phyloP scores from a whole-genome alignment of 1,140 invertebrate species.

The Camponotus pennsylvanicus region DNA sequence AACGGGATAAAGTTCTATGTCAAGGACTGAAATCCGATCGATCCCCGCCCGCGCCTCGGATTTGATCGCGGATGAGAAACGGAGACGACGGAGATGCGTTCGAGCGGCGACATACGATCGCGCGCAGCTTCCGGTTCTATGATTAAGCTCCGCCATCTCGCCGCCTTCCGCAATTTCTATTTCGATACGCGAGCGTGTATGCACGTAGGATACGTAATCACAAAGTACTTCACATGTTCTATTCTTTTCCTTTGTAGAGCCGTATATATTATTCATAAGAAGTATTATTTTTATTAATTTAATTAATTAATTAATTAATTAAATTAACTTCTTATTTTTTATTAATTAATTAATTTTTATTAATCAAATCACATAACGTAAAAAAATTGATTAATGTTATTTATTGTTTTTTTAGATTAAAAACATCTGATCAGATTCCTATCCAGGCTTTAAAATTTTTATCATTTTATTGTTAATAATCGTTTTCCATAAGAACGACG shows the following conservation, averaged over 20 bases:
- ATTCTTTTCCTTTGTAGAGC: not conserved
- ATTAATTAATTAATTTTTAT: not conserved
- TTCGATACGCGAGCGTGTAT: not conserved
- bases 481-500: not conserved
- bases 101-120: conserved; percentile 40
- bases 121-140: conserved; percentile 32
- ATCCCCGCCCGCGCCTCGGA: not conserved
- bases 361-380: not conserved
- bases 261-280: not conserved
- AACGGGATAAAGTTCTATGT: conserved; percentile 37
- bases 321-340: too few relatives aligned
- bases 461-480: not conserved
- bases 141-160: conserved; percentile 25
- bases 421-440: not conserved
- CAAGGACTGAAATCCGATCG: conserved; percentile 56
- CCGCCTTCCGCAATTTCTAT: conserved; percentile 50
- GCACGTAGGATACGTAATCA: not conserved
- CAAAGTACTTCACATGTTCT: not conserved
- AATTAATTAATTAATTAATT: too few relatives aligned
- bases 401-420: not conserved
- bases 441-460: not conserved
- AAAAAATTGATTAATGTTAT: not conserved
- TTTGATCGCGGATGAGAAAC: conserved; percentile 2
- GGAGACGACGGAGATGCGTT: conserved; percentile 12
- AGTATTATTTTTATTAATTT: not conserved